phyloP scores from a whole-genome alignment of 1,140 invertebrate species.

The Cryptotermes secundus region DNA sequence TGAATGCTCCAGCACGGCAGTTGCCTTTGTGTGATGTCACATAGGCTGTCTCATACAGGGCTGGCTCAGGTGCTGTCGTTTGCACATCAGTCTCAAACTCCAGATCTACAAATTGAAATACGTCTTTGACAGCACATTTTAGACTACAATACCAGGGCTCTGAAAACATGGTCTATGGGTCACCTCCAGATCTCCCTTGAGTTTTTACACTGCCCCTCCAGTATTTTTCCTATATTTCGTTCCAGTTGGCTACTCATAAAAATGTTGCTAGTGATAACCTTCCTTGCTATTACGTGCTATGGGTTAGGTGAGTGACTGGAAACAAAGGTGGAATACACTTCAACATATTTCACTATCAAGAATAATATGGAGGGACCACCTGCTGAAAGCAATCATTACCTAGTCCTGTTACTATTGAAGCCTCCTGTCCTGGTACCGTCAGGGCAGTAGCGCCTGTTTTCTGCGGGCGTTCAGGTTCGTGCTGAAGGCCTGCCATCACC shows the following conservation, averaged over 20 bases:
- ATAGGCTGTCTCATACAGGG: slow-evolving; percentile 97
- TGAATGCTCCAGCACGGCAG: slow-evolving; percentile 93
- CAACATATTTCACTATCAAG: too few species aligned
- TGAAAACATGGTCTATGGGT: too few species aligned
- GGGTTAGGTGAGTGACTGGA: too few species aligned
- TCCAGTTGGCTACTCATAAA: too few species aligned
- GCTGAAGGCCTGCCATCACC: slow-evolving; percentile 80
- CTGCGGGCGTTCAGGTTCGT: slow-evolving; percentile 69
- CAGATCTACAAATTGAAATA: slow-evolving; percentile 61
- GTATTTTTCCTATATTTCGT: too few species aligned
- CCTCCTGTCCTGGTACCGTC: slow-evolving; percentile 53
- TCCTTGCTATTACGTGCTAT: too few species aligned
- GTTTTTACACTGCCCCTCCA: too few species aligned
- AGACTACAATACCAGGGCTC: too few species aligned
- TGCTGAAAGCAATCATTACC: slow-evolving; percentile 46
- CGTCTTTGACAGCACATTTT: too few species aligned
- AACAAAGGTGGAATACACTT: not conserved
- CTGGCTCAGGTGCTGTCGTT: slow-evolving; percentile 87
- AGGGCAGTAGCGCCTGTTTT: slow-evolving; percentile 56
- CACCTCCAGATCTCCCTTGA: too few species aligned
- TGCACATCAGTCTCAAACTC: slow-evolving; percentile 95
- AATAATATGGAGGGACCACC: too few species aligned
- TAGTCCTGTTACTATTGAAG: slow-evolving; percentile 78
- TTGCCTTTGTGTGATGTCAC: slow-evolving; percentile 98
- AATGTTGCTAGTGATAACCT: too few species aligned